Base-by-base conservation (phyloP, 1,140 invertebrate genomes). In the Thaumatotibia leucotreta region DNA sequence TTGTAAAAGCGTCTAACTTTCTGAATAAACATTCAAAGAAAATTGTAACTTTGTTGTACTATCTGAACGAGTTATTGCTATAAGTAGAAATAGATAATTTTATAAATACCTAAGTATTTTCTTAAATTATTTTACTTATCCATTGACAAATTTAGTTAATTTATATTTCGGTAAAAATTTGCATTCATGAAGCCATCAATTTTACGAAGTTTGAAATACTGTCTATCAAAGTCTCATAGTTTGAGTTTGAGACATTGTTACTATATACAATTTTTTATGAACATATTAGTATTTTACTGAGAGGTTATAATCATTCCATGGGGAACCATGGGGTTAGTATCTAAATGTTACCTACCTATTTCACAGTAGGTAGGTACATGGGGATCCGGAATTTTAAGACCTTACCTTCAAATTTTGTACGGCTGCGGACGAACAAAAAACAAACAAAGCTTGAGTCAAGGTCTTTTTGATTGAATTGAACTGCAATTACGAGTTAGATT, bases 1-100 rank as follows among this genome's bases (percentile, higher is more conserved):
- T 49, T 14, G 52, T 23, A 65, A 65, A 65, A 65, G 67, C 54
- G 62, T 69, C 67, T 29, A 64, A 68, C 61, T 58, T 50, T 27
- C 27, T 50, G 17, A 54, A 64, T 54, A 54, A 54, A 58, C 52
- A 11, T 27, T 58, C 24, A 22, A 54, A 23, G 4, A 54, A 54
- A 54, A 11, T 27, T 23, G 14, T 35, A 35, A 35, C n/a, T 5
- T 35, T 9, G 39, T 17, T 39, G 35, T 11, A 3, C 0, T 39
- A 20, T 14, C 4, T 45, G 14, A 14, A 17, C 2, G 4, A 45
- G 14, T 17, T 45, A 0, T 17, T 20, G 39, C 4, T 45, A 20
- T 45, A 20, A 45, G 9, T 45, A 1, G 0, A 20, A n/a, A 45
- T 0, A 4, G 33, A 11, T 39, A 45, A 20, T 4, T 2, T 20